Evolutionary conservation across 2,888 invertebrate species (phyloP).

Genomic region (Mesorhabditis belari): DNA sequence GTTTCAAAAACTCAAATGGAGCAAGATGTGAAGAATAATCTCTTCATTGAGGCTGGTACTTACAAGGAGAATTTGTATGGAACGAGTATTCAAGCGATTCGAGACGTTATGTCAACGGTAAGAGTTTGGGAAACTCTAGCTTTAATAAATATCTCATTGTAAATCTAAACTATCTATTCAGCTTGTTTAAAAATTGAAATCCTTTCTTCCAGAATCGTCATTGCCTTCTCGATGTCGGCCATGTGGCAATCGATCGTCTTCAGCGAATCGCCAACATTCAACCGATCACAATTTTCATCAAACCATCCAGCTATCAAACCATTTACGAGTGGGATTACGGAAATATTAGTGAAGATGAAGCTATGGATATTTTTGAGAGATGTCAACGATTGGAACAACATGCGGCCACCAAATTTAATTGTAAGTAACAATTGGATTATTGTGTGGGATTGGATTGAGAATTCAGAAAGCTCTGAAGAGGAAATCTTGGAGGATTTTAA

Average conservation of each 20-base stretch:
- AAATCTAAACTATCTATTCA: neutral
- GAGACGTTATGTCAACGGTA: conserved; percentile 67
- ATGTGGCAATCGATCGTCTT: neutral
- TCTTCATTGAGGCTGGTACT: conserved; percentile 99
- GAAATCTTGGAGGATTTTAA: too few relatives aligned
- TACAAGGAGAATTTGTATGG: conserved; percentile 99
- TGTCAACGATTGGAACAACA: neutral
- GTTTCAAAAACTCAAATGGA: conserved; percentile 63
- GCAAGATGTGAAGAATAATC: conserved; percentile 71
- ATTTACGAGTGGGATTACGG: neutral
- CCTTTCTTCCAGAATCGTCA: conserved; percentile 60
- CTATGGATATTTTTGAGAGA: neutral
- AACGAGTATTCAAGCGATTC: conserved; percentile 91
- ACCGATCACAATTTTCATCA: neutral
- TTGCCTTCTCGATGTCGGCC: conserved; percentile 83
- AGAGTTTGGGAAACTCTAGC: too few relatives aligned
- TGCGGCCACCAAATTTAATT: neutral
- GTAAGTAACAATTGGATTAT: neutral
- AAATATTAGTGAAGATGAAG: neutral
- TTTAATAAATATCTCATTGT: too few relatives aligned
- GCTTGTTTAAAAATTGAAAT: neutral
- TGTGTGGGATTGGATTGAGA: too few relatives aligned
- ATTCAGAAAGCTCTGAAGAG: too few relatives aligned
- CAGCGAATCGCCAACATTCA: neutral
- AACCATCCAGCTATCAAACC: neutral